Conservation (phyloP, 2,888 invertebrate species). For the Ochropacha duplaris region DNA sequence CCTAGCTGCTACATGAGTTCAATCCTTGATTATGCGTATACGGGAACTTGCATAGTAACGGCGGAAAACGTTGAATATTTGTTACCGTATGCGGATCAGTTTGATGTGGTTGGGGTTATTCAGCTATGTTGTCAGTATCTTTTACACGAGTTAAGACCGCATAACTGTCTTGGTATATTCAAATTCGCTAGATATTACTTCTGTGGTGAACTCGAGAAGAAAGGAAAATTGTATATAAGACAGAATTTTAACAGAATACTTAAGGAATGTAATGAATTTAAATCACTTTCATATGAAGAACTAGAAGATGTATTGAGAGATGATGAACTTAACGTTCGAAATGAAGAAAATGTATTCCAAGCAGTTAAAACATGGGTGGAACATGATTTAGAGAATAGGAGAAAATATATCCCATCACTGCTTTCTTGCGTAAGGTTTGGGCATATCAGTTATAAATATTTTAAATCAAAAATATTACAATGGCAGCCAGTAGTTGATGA, state of each 20-base stretch:
- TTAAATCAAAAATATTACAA: constrained; percentile 79
- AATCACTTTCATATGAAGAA: constrained; percentile 83
- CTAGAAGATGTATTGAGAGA: constrained; percentile 85
- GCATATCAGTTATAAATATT: constrained; percentile 83
- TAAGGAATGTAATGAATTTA: constrained; percentile 85
- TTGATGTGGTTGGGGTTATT: constrained; percentile 88
- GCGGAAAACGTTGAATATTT: constrained; percentile 87
- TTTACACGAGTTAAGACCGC: constrained; percentile 83
- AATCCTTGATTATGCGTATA: constrained; percentile 90
- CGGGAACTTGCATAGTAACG: constrained; percentile 85
- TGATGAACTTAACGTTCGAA: constrained; percentile 88
- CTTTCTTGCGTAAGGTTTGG: constrained; percentile 86
- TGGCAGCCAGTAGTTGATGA: constrained; percentile 81
- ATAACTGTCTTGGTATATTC: constrained; percentile 88
- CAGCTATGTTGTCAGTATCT: constrained; percentile 87
- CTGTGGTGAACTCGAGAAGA: constrained; percentile 85
- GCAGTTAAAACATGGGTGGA: constrained; percentile 88
- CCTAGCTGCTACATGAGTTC: constrained; percentile 84
- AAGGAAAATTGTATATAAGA: constrained; percentile 82
- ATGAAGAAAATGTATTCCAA: constrained; percentile 89
- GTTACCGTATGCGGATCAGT: constrained; percentile 87
- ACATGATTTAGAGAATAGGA: constrained; percentile 80
- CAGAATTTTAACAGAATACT: constrained; percentile 84
- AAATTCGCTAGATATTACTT: constrained; percentile 88
- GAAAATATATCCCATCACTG: constrained; percentile 81